phyloP scores from a whole-genome alignment of 2,797 vertebrate genomes.

The Eulemur coronatus region DNA sequence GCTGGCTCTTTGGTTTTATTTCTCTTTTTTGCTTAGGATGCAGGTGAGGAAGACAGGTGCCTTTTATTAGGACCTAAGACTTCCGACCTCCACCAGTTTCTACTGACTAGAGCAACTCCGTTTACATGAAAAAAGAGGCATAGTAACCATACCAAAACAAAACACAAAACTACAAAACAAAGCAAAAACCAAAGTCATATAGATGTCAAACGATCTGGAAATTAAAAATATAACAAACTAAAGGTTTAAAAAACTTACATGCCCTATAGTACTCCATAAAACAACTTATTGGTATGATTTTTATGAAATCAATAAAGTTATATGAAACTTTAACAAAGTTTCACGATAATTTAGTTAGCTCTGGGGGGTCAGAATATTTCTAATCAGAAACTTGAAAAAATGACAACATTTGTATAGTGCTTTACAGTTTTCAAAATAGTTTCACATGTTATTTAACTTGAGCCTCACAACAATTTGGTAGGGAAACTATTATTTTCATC shows the following conservation, averaged over 20 bases:
- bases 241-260: background rate
- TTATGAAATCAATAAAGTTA: too few species aligned
- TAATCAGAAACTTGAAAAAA: constrained; percentile 19
- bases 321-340: background rate
- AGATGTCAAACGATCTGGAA: background rate
- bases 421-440: background rate
- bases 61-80: background rate
- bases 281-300: background rate
- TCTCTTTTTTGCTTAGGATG: background rate
- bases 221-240: constrained; percentile 10
- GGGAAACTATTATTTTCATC: background rate
- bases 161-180: background rate
- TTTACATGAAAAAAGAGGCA: background rate
- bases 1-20: background rate
- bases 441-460: background rate
- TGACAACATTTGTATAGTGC: background rate
- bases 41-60: background rate
- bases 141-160: background rate
- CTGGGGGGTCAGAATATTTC: background rate
- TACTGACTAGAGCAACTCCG: background rate
- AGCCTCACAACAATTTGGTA: background rate
- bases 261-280: background rate
- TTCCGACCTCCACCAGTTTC: background rate
- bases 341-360: constrained; percentile 9
- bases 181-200: background rate